A percentile compares a stretch with the other conserved stretches of the same genome.
These are phyloP conservation scores for Zapornia atra DNA, from an alignment of 2,113 vertebrate genomes.

Conservation along the genomic window DNA sequence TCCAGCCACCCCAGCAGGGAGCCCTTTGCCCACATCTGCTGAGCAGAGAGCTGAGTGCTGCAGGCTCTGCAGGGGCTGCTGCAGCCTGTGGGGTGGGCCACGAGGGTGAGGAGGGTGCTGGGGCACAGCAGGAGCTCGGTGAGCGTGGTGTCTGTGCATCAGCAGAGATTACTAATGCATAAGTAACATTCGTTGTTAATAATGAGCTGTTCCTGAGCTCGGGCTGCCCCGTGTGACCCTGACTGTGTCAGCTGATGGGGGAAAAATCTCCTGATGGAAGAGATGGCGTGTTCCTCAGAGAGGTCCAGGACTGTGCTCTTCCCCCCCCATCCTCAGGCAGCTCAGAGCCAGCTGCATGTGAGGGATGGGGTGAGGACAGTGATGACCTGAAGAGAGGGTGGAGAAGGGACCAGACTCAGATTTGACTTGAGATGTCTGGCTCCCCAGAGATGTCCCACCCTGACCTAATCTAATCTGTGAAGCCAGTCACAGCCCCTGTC, in stretches of 20 bases:
- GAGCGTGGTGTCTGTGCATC: neutral
- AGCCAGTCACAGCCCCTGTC: fast-evolving
- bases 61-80: neutral
- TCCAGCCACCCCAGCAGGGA: fast-evolving
- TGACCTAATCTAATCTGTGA: neutral
- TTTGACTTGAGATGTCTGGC: neutral
- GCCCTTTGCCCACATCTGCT: fast-evolving
- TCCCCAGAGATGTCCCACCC: fast-evolving
- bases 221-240: neutral
- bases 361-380: neutral
- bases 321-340: neutral
- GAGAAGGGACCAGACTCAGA: neutral
- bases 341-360: fast-evolving
- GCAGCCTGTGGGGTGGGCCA: neutral
- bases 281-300: fast-evolving
- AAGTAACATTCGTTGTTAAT: neutral
- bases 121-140: neutral
- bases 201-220: neutral
- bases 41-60: fast-evolving
- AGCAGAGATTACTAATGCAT: neutral
- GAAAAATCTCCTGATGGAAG: constrained; percentile 9
- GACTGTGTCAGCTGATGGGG: constrained; percentile 31
- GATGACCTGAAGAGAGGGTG: neutral
- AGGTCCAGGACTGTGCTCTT: neutral
- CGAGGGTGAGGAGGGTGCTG: fast-evolving